Evolutionary conservation across 2,888 invertebrate genomes (phyloP), one percentile per base, ranked within the genome.

Genomic region (Caradrina kadenii): DNA sequence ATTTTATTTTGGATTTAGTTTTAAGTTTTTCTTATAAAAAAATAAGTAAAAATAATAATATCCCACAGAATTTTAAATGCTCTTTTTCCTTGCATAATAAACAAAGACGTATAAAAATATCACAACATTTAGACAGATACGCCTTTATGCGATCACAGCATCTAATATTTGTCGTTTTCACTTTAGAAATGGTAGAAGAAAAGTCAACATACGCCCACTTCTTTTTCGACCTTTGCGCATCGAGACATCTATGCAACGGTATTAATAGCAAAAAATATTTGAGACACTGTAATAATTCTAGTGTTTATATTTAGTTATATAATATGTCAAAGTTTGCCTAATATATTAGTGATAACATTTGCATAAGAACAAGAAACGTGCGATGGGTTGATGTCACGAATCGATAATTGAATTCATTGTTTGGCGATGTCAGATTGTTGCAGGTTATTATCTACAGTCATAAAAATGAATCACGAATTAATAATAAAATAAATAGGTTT

Each of bases 311-410:
- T 69, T 19, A 45, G 67, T 82, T 80, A 87, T 79, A 77, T 85
- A 87, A 88, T 79, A 88, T 85, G 82, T 89, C 82, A 86, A 82
- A 85, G 83, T 84, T 89, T 88, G 83, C 86, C 63, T 70, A 87
- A 86, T 82, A 81, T 60, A 7, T 56, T 55, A 55, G 15, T 72
- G 70, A 69, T 71, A 73, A 66, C 66, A 86, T 88, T 85, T 84
- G 83, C 86, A 83, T 84, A 77, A 53, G 53, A 76, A 39, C 50
- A 17, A 64, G 73, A 75, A 83, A 85, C 84, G 79, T 77, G 79
- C 19, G 64, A 59, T 72, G 50, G 63, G 55, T 53, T 42, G 61
- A 73, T 79, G 56, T 68, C 76, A 64, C 62, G 63, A 64, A 52
- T 62, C 35, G 68, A 70, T 75, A 79, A 69, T 73, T 79, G 63